phyloP scores from a whole-genome alignment of 2,888 invertebrate genomes.

The Scotopteryx bipunctaria region DNA sequence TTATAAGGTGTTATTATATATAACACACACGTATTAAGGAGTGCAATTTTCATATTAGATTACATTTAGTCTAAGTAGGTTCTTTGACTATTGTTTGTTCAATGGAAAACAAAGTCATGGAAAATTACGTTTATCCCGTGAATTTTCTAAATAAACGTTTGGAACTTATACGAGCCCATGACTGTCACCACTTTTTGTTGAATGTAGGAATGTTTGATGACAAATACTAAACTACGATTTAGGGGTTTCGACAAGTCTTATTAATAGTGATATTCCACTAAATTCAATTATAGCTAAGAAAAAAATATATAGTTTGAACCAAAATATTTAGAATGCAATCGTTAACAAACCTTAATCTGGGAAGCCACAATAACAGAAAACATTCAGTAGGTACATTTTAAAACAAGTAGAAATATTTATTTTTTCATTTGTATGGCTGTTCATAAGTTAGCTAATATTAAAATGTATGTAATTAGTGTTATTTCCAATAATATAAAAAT shows the following conservation, averaged over 20 bases:
- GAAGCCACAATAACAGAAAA: slow-evolving; percentile 4
- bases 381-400: slow-evolving; percentile 12
- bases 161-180: slow-evolving; percentile 11
- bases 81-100: slow-evolving; percentile 27
- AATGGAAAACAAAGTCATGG: slow-evolving; percentile 20
- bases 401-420: slow-evolving; percentile 39
- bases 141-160: slow-evolving; percentile 24
- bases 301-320: too few relatives aligned
- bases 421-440: slow-evolving; percentile 58
- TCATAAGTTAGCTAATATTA: slow-evolving; percentile 69
- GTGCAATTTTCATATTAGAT: slow-evolving; percentile 33
- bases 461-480: slow-evolving; percentile 73
- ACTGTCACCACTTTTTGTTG: slow-evolving; percentile 9
- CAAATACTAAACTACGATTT: slow-evolving; percentile 1
- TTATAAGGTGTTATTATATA: slow-evolving; percentile 39
- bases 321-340: background rate
- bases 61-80: slow-evolving; percentile 31
- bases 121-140: slow-evolving; percentile 22
- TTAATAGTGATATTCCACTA: slow-evolving; percentile 8
- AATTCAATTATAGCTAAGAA: slow-evolving; percentile 1
- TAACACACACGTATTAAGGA: slow-evolving; percentile 25
- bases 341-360: background rate
- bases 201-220: slow-evolving; percentile 6
- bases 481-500: slow-evolving; percentile 67
- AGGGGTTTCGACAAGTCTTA: slow-evolving; percentile 11